Percentiles rank a stretch among this genome's conserved stretches.
These are phyloP conservation scores for Brachyalestes nurse DNA, from an alignment of 2,797 vertebrate species.

Conservation along the genomic window DNA sequence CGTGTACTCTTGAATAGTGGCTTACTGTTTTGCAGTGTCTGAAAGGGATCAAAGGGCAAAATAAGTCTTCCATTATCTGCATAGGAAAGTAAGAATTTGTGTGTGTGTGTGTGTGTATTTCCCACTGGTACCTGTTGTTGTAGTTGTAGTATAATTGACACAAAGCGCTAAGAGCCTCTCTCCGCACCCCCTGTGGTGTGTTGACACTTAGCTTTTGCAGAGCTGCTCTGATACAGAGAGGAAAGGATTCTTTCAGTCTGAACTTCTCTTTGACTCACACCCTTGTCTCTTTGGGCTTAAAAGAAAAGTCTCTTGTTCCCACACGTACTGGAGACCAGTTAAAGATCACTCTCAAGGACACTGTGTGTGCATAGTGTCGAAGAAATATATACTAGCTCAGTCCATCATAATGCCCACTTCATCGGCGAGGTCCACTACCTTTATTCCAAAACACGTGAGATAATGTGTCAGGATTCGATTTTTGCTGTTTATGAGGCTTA, in stretches of 20 bases:
- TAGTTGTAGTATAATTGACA: conserved; percentile 44
- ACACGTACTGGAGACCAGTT: conserved; percentile 49
- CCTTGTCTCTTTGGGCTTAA: conserved; percentile 63
- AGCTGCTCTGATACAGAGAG: conserved; percentile 62
- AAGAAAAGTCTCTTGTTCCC: conserved; percentile 63
- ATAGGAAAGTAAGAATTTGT: conserved; percentile 1
- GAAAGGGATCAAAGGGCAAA: conserved; percentile 19
- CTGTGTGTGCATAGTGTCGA: neutral
- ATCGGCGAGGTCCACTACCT: neutral
- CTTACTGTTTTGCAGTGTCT: neutral
- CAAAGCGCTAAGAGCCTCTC: conserved; percentile 38
- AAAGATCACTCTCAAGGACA: conserved; percentile 10
- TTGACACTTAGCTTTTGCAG: conserved; percentile 55
- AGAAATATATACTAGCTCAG: neutral
- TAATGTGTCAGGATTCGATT: neutral
- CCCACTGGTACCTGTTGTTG: conserved; percentile 6
- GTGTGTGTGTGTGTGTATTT: neutral
- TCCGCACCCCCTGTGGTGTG: conserved; percentile 10
- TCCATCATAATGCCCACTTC: neutral
- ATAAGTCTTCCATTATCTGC: neutral
- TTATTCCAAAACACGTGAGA: neutral
- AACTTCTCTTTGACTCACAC: conserved; percentile 66
- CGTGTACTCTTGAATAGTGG: neutral
- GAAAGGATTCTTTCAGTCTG: conserved; percentile 64
- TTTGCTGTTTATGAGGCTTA: neutral